Evolutionary conservation across 2,888 invertebrate species (phyloP).

Genomic region (Dorcus parallelipipedus): DNA sequence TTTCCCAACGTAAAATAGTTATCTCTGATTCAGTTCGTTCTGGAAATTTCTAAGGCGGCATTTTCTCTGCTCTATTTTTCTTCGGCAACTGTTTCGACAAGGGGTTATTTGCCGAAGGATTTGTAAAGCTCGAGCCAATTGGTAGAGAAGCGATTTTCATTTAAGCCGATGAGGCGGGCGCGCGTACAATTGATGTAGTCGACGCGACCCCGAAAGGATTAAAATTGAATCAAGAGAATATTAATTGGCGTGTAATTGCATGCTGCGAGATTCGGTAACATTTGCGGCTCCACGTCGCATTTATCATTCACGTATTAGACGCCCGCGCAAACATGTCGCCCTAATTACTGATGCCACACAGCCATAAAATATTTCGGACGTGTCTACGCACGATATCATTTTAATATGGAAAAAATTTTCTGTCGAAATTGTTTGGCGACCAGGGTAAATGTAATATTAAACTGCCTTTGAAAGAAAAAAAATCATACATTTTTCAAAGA

Average conservation of each 20-base stretch:
- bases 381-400: no score
- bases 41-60: slow-evolving; percentile 33
- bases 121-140: slow-evolving; percentile 10
- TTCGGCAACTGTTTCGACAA: slow-evolving; percentile 28
- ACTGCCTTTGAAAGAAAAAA: no score
- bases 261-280: slow-evolving; percentile 31
- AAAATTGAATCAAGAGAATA: slow-evolving; percentile 42
- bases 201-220: slow-evolving; percentile 36
- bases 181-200: slow-evolving; percentile 33
- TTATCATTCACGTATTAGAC: slow-evolving; percentile 26
- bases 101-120: slow-evolving; percentile 27
- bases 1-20: slow-evolving; percentile 34
- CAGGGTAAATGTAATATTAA: no score
- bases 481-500: no score
- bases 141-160: slow-evolving; percentile 19
- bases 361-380: not conserved
- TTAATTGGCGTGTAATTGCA: slow-evolving; percentile 41
- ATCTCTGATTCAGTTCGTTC: slow-evolving; percentile 26
- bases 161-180: slow-evolving; percentile 15
- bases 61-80: slow-evolving; percentile 35
- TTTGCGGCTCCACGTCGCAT: slow-evolving; percentile 33
- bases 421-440: no score
- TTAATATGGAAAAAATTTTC: no score
- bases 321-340: not conserved
- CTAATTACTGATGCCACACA: not conserved